Base-by-base conservation (phyloP, 2,797 vertebrate genomes). In the Periophthalmus magnuspinnatus region DNA sequence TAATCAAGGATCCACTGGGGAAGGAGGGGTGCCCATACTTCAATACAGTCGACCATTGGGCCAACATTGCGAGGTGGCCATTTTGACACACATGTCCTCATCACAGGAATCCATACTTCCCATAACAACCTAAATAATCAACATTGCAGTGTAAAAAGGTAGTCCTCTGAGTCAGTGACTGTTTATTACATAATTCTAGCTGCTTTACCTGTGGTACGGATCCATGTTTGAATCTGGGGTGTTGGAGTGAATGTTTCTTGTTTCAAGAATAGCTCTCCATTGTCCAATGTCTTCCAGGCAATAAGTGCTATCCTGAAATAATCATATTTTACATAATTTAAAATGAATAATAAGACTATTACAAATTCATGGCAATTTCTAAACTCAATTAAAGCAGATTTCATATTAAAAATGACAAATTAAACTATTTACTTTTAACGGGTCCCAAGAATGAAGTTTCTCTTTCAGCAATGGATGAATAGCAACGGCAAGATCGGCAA, bases 41-140 rank as follows among this genome's bases (percentile, higher is more conserved):
- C 97, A 70, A 99, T 63, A 66, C 97, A 97, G 91, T 99, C 97
- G 82, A 98, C 97, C 96, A 99, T 98, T 0, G 96, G 93, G 0
- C 92, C 93, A 0, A 98, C 97, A 70, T 93, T 92, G 76, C 98
- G 94, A 0, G 98, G 97, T 65, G 97, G 97, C 98, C 98, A 99
- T 75, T 94, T 89, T 0, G 91, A 87, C 59, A 98, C 94, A 0
- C 95, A 93, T 48, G 75, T 91, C 4, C 96, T 93, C 83, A 99
- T 94, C 24, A 95, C 94, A 0, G 98, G 96, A 88, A 99, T 89
- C 97, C 96, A 99, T 33, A 96, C 94, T 73, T 99, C 98, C 97
- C 98, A 99, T 75, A 99, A 92, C 33, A 99, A 72, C 66, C 98
- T 99, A 76, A 2, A 74, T 2, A 19, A 55, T 72, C 58, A 72